A percentile compares a stretch with the other conserved stretches of the same genome.
Evolutionary conservation across 2,113 vertebrate species (phyloP).

Genomic region (Cephalopholis sonnerati): DNA sequence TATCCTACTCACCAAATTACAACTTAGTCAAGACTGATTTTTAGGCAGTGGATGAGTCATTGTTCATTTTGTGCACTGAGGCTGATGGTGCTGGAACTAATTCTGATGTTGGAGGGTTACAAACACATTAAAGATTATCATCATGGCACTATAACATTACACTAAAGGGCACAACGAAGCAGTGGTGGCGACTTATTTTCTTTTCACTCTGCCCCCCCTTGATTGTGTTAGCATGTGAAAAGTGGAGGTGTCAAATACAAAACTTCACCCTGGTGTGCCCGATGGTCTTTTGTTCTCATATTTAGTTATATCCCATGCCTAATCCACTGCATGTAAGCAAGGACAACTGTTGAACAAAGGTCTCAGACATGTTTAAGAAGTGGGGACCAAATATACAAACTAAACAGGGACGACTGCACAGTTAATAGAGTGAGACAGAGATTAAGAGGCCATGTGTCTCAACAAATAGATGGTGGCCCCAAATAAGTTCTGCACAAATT

Average conservation of each 20-base stretch:
- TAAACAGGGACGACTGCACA: neutral
- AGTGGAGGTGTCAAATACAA: neutral
- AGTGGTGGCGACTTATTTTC: neutral
- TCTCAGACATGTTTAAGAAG: neutral
- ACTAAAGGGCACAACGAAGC: neutral
- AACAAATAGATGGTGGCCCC: neutral
- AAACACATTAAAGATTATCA: neutral
- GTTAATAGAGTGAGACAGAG: neutral
- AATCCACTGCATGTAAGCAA: conserved; percentile 1
- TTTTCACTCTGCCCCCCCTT: neutral
- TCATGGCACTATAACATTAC: neutral
- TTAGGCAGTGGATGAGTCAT: neutral
- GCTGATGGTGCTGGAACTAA: neutral
- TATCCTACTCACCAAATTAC: neutral
- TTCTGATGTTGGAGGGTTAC: neutral
- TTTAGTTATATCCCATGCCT: neutral
- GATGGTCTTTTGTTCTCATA: neutral
- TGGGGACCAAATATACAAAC: neutral
- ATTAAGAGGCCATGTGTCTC: neutral
- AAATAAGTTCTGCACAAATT: neutral
- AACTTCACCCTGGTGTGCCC: neutral
- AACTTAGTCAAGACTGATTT: neutral
- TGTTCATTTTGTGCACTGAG: neutral
- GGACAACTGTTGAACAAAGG: neutral
- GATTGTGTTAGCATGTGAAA: neutral